phyloP scores from a whole-genome alignment of 2,113 vertebrate species.

The Cryptotis parvus region DNA sequence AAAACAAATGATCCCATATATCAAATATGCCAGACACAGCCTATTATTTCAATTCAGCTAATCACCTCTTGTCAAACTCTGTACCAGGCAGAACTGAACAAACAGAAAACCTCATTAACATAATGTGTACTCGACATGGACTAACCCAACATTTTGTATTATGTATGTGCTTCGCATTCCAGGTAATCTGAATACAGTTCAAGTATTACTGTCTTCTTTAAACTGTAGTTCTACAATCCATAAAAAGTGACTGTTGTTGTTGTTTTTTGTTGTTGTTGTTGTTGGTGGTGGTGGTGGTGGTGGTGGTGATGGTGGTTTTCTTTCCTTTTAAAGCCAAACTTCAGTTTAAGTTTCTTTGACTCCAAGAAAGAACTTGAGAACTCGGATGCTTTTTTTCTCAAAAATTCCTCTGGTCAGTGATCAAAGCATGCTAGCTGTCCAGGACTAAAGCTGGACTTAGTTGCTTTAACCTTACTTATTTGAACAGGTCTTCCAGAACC shows the following conservation, averaged over 20 bases:
- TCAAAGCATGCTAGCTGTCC: too few relatives aligned
- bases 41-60: neutral
- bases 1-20: neutral
- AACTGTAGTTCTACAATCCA: neutral
- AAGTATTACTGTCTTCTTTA: neutral
- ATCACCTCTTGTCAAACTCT: neutral
- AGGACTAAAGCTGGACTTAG: too few relatives aligned
- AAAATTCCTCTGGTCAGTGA: too few relatives aligned
- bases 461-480: too few relatives aligned
- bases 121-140: neutral
- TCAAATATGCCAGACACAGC: too few relatives aligned
- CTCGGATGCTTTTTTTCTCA: too few relatives aligned
- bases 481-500: too few relatives aligned
- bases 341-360: neutral
- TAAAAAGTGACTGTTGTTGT: neutral
- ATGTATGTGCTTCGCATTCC: neutral
- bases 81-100: neutral
- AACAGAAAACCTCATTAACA: neutral
- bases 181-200: neutral
- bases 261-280: too few relatives aligned
- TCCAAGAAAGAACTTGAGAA: neutral
- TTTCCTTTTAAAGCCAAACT: neutral
- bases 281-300: too few relatives aligned
- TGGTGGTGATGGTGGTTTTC: too few relatives aligned
- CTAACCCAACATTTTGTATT: neutral